Percentiles rank a stretch among this genome's conserved stretches.
Evolutionary conservation across 2,888 invertebrate genomes (phyloP).

Genomic region (Ptycholaimellus sp.): DNA sequence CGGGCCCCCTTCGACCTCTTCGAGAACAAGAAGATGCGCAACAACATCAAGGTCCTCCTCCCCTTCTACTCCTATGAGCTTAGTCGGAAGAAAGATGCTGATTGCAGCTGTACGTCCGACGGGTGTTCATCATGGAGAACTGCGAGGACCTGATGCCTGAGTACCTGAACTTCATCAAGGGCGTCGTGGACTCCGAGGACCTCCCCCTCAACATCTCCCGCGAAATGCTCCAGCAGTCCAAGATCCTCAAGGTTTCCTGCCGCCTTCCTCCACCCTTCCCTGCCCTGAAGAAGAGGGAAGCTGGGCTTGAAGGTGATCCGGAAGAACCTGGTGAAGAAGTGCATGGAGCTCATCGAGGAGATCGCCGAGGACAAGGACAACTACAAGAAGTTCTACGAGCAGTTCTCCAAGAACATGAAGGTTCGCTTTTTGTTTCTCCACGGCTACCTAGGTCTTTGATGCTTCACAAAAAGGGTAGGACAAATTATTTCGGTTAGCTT

Average conservation of each 20-base stretch:
- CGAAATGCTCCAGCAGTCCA: slow-evolving; percentile 97
- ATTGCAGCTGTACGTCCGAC: slow-evolving; percentile 58
- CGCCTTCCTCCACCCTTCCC: too few species aligned
- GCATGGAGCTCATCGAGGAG: slow-evolving; percentile 83
- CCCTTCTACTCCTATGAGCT: too few species aligned
- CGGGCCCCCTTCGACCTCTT: slow-evolving; percentile 67
- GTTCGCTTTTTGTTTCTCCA: too few species aligned
- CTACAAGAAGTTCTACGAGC: slow-evolving; percentile 94
- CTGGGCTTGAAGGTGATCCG: too few species aligned
- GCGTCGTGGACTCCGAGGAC: slow-evolving; percentile 97
- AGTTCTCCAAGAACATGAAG: slow-evolving; percentile 90
- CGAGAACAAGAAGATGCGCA: slow-evolving; percentile 83
- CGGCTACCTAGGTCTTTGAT: too few species aligned
- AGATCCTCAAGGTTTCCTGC: slow-evolving; percentile 90
- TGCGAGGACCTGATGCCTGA: slow-evolving; percentile 98
- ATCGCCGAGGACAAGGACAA: slow-evolving; percentile 83
- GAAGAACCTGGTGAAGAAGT: slow-evolving; percentile 95
- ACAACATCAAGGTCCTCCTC: slow-evolving; percentile 87
- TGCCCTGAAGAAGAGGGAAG: too few species aligned
- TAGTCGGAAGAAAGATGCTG: too few species aligned
- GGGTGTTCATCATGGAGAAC: slow-evolving; percentile 99
- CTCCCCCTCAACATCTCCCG: slow-evolving; percentile 91
- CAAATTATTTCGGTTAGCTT: too few species aligned
- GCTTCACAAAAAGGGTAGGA: too few species aligned
- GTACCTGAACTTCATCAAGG: slow-evolving; percentile 48